A percentile compares a stretch with the other conserved stretches of the same genome.
Conservation (phyloP, 2,113 vertebrate genomes). For the Opisthocomus hoazin region DNA sequence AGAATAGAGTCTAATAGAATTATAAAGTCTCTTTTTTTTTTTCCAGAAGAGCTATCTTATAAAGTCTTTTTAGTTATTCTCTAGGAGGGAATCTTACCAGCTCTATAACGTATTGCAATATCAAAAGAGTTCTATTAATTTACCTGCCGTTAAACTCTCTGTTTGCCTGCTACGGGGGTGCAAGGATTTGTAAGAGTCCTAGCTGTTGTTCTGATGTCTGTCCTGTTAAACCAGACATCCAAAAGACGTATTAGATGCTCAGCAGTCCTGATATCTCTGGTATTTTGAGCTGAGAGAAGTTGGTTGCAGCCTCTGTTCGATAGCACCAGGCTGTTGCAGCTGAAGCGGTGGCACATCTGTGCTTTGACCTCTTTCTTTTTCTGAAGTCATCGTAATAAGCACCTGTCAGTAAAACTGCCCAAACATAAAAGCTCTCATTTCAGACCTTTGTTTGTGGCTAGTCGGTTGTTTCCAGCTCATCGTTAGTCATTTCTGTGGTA, state of each 20-base stretch:
- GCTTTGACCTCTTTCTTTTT: neutral
- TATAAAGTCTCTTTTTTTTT: neutral
- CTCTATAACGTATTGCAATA: neutral
- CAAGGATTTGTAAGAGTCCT: neutral
- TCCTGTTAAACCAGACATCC: fast-evolving
- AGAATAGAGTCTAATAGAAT: neutral
- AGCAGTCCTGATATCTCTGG: neutral
- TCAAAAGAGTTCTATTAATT: neutral
- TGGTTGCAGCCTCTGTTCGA: neutral
- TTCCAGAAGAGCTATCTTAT: neutral
- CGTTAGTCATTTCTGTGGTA: neutral
- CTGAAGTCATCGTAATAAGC: neutral
- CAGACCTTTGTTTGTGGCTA: neutral
- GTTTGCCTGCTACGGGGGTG: neutral
- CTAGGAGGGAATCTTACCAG: neutral
- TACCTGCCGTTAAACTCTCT: neutral
- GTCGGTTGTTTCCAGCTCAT: neutral
- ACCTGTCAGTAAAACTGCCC: neutral
- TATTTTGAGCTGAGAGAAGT: neutral
- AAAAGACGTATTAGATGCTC: neutral
- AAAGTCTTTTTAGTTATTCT: neutral
- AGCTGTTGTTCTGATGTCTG: neutral
- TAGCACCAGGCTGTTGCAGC: neutral
- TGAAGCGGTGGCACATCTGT: neutral
- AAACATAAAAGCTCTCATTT: neutral